Conservation (phyloP, 2,888 invertebrate species). For the Drosophila niveifrons region DNA sequence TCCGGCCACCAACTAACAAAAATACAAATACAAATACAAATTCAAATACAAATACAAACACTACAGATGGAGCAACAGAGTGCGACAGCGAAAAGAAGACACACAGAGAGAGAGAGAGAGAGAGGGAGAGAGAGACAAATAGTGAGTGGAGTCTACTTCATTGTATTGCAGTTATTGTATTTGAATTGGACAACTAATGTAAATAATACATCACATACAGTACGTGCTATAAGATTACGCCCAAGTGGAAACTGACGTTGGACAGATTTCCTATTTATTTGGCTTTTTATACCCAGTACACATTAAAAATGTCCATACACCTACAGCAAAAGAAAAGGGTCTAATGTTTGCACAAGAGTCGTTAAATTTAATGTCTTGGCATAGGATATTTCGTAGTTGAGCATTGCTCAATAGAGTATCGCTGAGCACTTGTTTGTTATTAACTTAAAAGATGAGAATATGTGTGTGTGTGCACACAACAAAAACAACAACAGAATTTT, state of each 20-base stretch:
- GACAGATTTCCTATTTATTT: conserved; percentile 46
- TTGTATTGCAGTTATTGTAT: conserved; percentile 59
- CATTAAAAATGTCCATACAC: neutral
- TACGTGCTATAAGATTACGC: conserved; percentile 51
- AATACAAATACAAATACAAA: conserved; percentile 47
- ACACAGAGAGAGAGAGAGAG: neutral
- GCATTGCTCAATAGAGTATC: neutral
- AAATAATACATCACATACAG: conserved; percentile 56
- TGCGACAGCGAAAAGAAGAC: neutral
- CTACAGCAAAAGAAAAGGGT: neutral
- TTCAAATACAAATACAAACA: conserved; percentile 21
- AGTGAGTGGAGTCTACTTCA: conserved; percentile 15
- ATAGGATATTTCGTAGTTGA: neutral
- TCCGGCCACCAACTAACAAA: conserved; percentile 32
- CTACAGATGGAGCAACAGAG: conserved; percentile 2
- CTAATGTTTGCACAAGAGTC: neutral
- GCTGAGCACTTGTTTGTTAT: conserved; percentile 7
- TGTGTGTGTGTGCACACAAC: no score
- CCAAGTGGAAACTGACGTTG: conserved; percentile 16
- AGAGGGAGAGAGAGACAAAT: neutral
- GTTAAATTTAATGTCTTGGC: neutral
- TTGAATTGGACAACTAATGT: conserved; percentile 64
- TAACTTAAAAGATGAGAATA: conserved; percentile 16
- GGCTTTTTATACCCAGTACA: conserved; percentile 24
- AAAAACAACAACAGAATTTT: conserved; percentile 1